Evolutionary conservation across 1,140 invertebrate species (phyloP).

Genomic region (Ostrea denselamellosa): DNA sequence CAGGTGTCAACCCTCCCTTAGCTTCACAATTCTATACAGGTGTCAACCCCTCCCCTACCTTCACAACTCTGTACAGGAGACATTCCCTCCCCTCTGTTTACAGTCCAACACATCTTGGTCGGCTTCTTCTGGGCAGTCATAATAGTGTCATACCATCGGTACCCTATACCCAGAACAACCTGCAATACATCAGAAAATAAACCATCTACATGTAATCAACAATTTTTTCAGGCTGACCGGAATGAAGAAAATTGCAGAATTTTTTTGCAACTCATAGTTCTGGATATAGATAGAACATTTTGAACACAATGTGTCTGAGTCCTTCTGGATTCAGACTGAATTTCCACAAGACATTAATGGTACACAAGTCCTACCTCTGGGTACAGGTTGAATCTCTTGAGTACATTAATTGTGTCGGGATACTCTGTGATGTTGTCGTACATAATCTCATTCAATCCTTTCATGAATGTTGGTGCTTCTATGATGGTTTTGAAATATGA

Average conservation of each 20-base stretch:
- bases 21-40: too few species aligned
- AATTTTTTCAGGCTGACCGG: too few species aligned
- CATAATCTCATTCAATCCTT: conserved; percentile 84
- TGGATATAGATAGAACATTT: too few species aligned
- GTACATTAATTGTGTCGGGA: conserved; percentile 88
- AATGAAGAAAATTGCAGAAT: too few species aligned
- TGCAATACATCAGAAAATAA: conserved; percentile 71
- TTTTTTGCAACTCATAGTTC: too few species aligned
- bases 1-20: too few species aligned
- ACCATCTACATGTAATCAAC: not conserved
- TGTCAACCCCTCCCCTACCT: conserved; percentile 83
- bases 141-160: conserved; percentile 80
- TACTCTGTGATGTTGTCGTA: conserved; percentile 89
- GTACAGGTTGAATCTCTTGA: conserved; percentile 89
- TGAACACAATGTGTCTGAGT: too few species aligned
- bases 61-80: conserved; percentile 87
- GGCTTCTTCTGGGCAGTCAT: conserved; percentile 74
- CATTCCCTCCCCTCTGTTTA: conserved; percentile 84
- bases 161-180: conserved; percentile 82
- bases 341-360: too few species aligned
- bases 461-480: conserved; percentile 83
- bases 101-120: conserved; percentile 82
- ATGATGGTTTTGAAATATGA: conserved; percentile 91
- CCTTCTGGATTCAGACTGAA: too few species aligned
- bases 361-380: conserved; percentile 90